These are phyloP conservation scores for Neomorphus geoffroyi DNA, from an alignment of 2,797 vertebrate genomes.

Conservation along the genomic window DNA sequence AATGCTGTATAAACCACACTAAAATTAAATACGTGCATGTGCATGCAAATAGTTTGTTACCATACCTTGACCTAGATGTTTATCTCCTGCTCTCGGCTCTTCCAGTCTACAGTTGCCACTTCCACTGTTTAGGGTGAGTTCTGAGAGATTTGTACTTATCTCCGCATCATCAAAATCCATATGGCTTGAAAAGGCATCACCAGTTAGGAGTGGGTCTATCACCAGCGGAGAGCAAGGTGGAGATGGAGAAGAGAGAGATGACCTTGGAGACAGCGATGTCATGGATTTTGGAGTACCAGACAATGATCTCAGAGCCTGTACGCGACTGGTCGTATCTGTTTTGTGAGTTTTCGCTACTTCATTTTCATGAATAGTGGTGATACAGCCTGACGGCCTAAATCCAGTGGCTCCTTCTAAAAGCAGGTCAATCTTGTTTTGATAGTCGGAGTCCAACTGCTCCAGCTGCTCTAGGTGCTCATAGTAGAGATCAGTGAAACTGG, in stretches of 20 bases:
- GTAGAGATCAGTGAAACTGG: slow-evolving; percentile 94
- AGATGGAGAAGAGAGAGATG: slow-evolving; percentile 93
- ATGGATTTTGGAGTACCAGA: slow-evolving; percentile 92
- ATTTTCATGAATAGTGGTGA: slow-evolving; percentile 95
- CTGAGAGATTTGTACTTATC: slow-evolving; percentile 77
- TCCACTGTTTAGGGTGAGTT: slow-evolving; percentile 71
- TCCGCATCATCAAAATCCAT: slow-evolving; percentile 82
- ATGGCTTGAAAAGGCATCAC: slow-evolving; percentile 82
- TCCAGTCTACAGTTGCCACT: slow-evolving; percentile 76
- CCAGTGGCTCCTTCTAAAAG: slow-evolving; percentile 85
- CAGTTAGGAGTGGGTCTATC: slow-evolving; percentile 83
- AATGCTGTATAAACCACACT: background rate
- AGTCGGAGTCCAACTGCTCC: slow-evolving; percentile 88
- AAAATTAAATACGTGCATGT: slow-evolving; percentile 14
- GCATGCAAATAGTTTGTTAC: background rate
- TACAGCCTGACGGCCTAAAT: slow-evolving; percentile 90
- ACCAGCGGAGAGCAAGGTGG: slow-evolving; percentile 94
- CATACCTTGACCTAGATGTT: slow-evolving; percentile 76
- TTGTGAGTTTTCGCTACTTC: slow-evolving; percentile 84
- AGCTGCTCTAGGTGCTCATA: slow-evolving; percentile 87
- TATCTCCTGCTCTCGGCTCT: slow-evolving; percentile 68
- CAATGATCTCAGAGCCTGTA: slow-evolving; percentile 83
- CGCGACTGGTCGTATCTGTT: slow-evolving; percentile 69
- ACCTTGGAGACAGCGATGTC: slow-evolving; percentile 92
- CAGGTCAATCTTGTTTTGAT: slow-evolving; percentile 92